These are phyloP conservation scores for Pediacus dermestoides DNA, from an alignment of 2,888 invertebrate genomes.

Conservation along the genomic window DNA sequence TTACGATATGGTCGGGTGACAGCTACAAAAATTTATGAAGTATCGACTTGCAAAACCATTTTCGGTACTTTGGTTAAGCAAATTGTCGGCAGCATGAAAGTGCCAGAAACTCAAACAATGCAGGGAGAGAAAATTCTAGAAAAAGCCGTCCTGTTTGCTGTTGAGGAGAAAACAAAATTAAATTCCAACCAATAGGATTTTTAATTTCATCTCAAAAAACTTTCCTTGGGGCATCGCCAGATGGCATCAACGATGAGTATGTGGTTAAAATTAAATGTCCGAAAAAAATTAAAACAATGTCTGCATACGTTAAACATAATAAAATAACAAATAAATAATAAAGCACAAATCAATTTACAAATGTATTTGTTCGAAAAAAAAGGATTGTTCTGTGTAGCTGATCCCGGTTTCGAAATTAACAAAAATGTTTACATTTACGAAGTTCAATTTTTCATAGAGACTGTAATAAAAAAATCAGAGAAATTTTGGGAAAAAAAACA, in stretches of 20 bases:
- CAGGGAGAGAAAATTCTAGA: conserved; percentile 1
- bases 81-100: conserved; percentile 1
- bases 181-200: background rate
- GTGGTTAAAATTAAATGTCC: conserved; percentile 2
- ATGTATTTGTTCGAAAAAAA: conserved; percentile 1
- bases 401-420: conserved; percentile 1
- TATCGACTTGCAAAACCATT: background rate
- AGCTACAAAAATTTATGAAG: conserved; percentile 2
- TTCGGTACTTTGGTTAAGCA: conserved; percentile 4
- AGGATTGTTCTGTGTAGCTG: background rate
- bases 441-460: background rate
- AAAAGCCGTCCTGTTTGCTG: background rate
- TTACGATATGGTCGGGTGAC: conserved; percentile 2
- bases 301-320: background rate
- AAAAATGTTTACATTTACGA: conserved; percentile 1
- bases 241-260: conserved; percentile 1
- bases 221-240: conserved; percentile 1
- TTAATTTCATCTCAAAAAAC: conserved; percentile 3
- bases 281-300: background rate
- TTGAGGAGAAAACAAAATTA: background rate
- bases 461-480: conserved; percentile 1
- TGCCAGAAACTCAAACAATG: conserved; percentile 3
- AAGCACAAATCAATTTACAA: conserved; percentile 2
- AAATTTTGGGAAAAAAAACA: background rate
- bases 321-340: conserved; percentile 1